These are phyloP conservation scores for Eupithecia dodoneata DNA, from an alignment of 2,888 invertebrate species.

Conservation along the genomic window DNA sequence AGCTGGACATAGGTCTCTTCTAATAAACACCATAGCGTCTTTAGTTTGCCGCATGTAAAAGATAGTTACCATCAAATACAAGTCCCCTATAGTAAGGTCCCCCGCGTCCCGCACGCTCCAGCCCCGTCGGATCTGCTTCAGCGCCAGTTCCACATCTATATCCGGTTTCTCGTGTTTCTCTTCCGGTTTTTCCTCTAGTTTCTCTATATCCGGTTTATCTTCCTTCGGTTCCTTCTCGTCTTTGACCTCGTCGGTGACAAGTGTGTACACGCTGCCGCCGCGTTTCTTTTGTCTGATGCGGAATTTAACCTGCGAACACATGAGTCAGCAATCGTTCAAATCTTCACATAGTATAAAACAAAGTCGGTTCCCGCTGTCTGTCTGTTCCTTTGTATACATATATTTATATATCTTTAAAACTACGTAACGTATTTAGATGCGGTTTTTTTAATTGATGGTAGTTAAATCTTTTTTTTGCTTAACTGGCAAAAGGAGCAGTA, in stretches of 20 bases:
- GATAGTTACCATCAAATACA: constrained; percentile 92
- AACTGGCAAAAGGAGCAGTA: no score
- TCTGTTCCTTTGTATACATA: no score
- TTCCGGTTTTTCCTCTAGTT: constrained; percentile 27
- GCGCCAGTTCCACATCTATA: constrained; percentile 68
- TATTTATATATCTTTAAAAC: no score
- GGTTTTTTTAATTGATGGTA: no score
- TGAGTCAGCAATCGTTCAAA: background rate
- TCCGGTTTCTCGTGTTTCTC: constrained; percentile 49
- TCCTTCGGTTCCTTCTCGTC: constrained; percentile 48
- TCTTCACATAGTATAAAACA: background rate
- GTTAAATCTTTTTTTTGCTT: no score
- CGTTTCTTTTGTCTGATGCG: constrained; percentile 74
- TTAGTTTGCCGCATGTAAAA: background rate
- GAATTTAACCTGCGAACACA: constrained; percentile 69
- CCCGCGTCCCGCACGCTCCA: constrained; percentile 92
- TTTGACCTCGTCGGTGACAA: constrained; percentile 62
- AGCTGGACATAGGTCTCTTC: no score
- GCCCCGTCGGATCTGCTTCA: constrained; percentile 84
- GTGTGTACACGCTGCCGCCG: constrained; percentile 70
- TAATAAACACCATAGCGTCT: no score
- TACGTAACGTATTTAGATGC: no score
- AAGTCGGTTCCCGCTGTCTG: no score
- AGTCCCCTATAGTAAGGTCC: constrained; percentile 93
- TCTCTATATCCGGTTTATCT: constrained; percentile 54